Evolutionary conservation across 1,140 invertebrate species (phyloP).

Genomic region (Rhopalosiphum padi): DNA sequence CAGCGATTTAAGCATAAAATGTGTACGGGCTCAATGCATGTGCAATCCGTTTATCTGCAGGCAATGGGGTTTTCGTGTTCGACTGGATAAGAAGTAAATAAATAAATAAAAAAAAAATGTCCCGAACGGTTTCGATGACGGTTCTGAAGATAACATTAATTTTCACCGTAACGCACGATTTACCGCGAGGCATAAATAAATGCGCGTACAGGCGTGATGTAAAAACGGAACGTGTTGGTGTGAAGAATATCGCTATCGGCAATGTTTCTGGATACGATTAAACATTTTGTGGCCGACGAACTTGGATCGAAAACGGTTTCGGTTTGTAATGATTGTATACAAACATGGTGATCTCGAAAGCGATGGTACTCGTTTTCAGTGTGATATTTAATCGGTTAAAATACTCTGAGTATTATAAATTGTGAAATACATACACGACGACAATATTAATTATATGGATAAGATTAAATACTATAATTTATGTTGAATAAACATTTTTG

Average conservation of each 20-base stretch:
- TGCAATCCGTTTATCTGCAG: slow-evolving; percentile 56
- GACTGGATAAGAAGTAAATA: slow-evolving; percentile 43
- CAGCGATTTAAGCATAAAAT: slow-evolving; percentile 32
- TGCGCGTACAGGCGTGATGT: not conserved
- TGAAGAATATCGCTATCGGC: not conserved
- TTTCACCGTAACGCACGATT: slow-evolving; percentile 17
- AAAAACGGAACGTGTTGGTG: not conserved
- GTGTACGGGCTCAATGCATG: slow-evolving; percentile 27
- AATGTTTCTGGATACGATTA: not conserved
- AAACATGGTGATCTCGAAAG: no score
- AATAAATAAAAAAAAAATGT: slow-evolving; percentile 40
- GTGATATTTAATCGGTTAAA: no score
- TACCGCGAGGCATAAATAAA: not conserved
- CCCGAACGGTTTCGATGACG: slow-evolving; percentile 45
- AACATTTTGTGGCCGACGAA: not conserved
- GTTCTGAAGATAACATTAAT: slow-evolving; percentile 53
- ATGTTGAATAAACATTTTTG: no score
- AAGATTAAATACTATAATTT: no score
- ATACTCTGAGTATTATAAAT: no score
- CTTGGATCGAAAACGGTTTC: not conserved
- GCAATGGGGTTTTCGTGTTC: slow-evolving; percentile 53
- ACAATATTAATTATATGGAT: no score
- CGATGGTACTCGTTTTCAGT: no score
- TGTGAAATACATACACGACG: no score
- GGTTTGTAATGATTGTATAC: not conserved